A percentile compares a stretch with the other conserved stretches of the same genome.
phyloP scores from a whole-genome alignment of 2,888 invertebrate species.

The Callyntrura guangdongensis region DNA sequence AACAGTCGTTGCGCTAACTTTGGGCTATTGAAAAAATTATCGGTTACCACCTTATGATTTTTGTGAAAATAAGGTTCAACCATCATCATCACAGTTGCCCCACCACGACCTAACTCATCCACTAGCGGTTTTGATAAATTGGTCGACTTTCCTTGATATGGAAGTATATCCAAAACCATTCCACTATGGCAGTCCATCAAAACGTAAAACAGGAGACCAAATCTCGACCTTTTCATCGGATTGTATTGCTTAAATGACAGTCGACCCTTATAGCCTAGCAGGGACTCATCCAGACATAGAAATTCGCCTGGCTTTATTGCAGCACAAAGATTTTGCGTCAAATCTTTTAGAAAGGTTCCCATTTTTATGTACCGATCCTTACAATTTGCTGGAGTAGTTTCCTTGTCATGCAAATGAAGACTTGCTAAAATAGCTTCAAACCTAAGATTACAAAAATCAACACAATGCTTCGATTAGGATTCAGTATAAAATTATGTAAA shows the following conservation, averaged over 20 bases:
- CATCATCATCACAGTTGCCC: constrained; percentile 63
- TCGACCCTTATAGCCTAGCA: constrained; percentile 76
- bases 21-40: constrained; percentile 72
- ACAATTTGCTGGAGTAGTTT: not conserved
- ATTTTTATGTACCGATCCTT: constrained; percentile 68
- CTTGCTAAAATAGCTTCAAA: constrained; percentile 59
- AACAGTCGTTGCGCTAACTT: constrained; percentile 13
- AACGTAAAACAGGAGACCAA: constrained; percentile 78
- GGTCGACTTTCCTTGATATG: constrained; percentile 74
- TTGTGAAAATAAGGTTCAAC: not conserved
- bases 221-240: constrained; percentile 75
- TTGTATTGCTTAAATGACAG: constrained; percentile 79
- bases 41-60: constrained; percentile 41
- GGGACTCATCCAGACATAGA: constrained; percentile 77
- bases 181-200: constrained; percentile 64
- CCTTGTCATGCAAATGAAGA: constrained; percentile 69
- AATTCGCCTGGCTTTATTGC: constrained; percentile 48
- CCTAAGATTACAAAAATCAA: not conserved
- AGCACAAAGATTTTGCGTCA: constrained; percentile 30
- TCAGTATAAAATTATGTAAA: not conserved
- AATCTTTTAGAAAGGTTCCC: constrained; percentile 56
- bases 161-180: constrained; percentile 53
- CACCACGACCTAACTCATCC: constrained; percentile 52
- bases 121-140: not conserved
- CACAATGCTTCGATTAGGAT: not conserved